Evolutionary conservation across 2,888 invertebrate species (phyloP), one percentile per base, ranked within the genome.

Genomic region (Steromphala cineraria): DNA sequence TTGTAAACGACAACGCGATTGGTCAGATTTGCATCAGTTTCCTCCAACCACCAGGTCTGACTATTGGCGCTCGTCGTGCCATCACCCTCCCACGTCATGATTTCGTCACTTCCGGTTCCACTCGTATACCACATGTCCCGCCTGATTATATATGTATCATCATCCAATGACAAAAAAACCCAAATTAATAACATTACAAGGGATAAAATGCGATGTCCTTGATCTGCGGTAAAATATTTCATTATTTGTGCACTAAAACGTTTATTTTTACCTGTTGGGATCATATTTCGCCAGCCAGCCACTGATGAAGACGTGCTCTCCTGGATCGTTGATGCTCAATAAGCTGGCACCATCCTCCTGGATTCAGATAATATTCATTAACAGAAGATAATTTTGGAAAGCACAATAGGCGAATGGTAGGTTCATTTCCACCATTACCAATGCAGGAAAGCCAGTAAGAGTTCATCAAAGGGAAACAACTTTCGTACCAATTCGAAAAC

Each of bases 61-160:
- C 79, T 86, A 80, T 53, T 53, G 1, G 83, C 75, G 2, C 90
- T 87, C 17, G 84, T 83, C 0, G 96, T 95, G 17, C 96, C 96
- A 93, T 98, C 98, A 0, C 94, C 95, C 88, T 97, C 97, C 94
- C 94, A 94, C 46, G 80, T 81, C 52, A 89, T 13, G 19, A 52
- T 78, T 3, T 46, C 21, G 10, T 21, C 19, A 75, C 55, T 53
- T 67, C 82, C 40, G 40, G 62, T 74, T 4, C 82, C 82, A 36
- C 80, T 75, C 0, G 82, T 82, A 28, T 78, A 80, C 82, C 82
- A 82, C 7, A 67, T 76, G 4, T 19, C 62, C 8, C 79, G 15
- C 31, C 36, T 79, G 10, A 10, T 24, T 1, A 55, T 1, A 7
- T 4, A 13, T 1, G 13, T 28, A 62, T 31, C n/a, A 36, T 15